Evolutionary conservation across 2,113 vertebrate genomes (phyloP), one percentile per base, ranked within the genome.

Genomic region (Epinephelus lanceolatus): DNA sequence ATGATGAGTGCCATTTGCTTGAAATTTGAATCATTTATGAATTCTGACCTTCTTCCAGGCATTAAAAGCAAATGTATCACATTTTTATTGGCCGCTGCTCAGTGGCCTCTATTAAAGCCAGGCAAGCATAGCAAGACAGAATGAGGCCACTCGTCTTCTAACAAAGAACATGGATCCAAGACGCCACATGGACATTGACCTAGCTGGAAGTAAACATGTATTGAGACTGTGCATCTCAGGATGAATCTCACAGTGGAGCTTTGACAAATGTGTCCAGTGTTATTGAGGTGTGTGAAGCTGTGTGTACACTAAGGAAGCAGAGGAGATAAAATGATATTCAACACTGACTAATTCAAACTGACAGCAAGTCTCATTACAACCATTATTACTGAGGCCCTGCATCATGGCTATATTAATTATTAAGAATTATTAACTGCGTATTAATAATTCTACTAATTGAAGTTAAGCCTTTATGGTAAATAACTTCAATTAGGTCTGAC

Each of bases 61-160:
- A 21, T 70, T 83, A 68, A 63, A 82, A 86, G 67, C 33, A 71
- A 88, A 68, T 25, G 18, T 33, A 70, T 66, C 37, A 63, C 55
- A 67, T 45, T 2, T 23, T 71, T 65, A 67, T 76, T 74, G 42
- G 81, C 80, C 27, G 37, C 66, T 84, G 76, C 74, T 90, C 78
- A 78, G 57, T 85, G 83, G 86, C 88, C 81, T 88, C 71, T 71
- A 72, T 84, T 78, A 55, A 66, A 85, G 72, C 40, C 2, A 8
- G 37, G 62, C 47, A 15, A 42, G 78, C 80, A 45, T 69, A 59
- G 17, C 19, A 13, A 84, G 93, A 94, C 89, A 92, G 93, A 93
- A 92, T 87, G 84, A 93, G 90, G 88, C 67, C 90, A 94, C 80
- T 74, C 69, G 55, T 82, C 63, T 68, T n/a, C 12, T 19, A 47